Evolutionary conservation across 2,113 vertebrate species (phyloP).

Genomic region (Pithys albifrons): DNA sequence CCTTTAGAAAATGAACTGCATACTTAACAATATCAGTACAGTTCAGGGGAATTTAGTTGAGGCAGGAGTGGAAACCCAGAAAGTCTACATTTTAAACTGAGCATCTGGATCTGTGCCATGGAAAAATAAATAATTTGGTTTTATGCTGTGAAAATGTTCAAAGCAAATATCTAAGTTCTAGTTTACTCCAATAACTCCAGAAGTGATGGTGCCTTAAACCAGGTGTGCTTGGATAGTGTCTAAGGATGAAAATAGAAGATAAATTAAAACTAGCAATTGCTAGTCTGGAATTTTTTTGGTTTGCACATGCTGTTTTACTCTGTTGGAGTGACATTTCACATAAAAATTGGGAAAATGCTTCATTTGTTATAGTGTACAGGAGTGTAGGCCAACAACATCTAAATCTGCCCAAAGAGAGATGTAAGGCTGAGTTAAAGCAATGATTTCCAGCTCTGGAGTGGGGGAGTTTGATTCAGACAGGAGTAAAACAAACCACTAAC

Average conservation of each 20-base stretch:
- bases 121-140: neutral
- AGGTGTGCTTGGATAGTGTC: neutral
- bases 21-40: neutral
- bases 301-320: neutral
- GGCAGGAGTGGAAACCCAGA: rapidly evolving
- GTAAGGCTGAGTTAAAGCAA: neutral
- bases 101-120: neutral
- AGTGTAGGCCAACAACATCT: neutral
- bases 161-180: neutral
- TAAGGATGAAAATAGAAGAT: neutral
- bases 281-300: rapidly evolving
- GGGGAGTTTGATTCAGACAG: neutral
- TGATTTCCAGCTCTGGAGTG: neutral
- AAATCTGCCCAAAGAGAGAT: neutral
- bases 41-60: neutral
- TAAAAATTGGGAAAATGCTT: neutral
- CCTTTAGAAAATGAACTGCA: neutral
- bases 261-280: neutral
- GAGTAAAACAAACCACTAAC: neutral
- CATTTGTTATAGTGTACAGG: neutral
- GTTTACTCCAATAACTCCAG: neutral
- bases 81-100: neutral
- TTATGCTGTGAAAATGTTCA: neutral
- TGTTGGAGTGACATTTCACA: neutral
- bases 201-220: neutral